A percentile compares a stretch with the other conserved stretches of the same genome.
Evolutionary conservation across 2,797 vertebrate genomes (phyloP).

Genomic region (Heliangelus exortis): DNA sequence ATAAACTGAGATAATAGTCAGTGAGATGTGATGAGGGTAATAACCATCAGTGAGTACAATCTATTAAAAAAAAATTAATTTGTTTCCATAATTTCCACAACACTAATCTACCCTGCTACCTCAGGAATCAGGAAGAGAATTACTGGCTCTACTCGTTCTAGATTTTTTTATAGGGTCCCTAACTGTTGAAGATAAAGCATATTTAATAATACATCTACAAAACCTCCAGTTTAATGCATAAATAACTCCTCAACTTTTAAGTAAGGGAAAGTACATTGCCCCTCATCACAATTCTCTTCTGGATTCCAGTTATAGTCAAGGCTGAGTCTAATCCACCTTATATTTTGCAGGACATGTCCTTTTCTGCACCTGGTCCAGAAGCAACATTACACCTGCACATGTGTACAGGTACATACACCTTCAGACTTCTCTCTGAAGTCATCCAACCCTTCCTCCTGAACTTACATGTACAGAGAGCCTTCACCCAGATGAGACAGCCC

Average conservation of each 20-base stretch:
- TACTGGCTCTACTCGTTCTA: not conserved
- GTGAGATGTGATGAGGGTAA: not conserved
- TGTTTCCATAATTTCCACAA: constrained; percentile 23
- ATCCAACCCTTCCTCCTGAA: not conserved
- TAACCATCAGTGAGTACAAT: not conserved
- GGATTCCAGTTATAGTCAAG: not conserved
- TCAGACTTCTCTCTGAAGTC: not conserved
- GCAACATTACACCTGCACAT: not conserved
- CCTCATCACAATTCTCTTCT: not conserved
- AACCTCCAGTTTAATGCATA: not conserved
- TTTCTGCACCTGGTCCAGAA: not conserved
- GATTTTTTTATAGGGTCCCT: not conserved
- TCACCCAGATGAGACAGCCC: not conserved
- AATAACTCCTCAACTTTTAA: not conserved
- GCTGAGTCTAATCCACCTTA: not conserved
- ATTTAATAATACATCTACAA: not conserved
- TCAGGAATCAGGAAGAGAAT: not conserved
- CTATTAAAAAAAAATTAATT: constrained; percentile 15
- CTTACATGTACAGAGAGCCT: not conserved
- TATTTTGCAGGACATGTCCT: not conserved
- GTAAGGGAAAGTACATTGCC: not conserved
- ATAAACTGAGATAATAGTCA: not conserved
- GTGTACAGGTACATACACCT: too few species aligned
- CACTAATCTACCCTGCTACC: not conserved
- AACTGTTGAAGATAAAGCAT: not conserved